phyloP scores from a whole-genome alignment of 2,888 invertebrate species.

The Carpatolechia fugitivella region DNA sequence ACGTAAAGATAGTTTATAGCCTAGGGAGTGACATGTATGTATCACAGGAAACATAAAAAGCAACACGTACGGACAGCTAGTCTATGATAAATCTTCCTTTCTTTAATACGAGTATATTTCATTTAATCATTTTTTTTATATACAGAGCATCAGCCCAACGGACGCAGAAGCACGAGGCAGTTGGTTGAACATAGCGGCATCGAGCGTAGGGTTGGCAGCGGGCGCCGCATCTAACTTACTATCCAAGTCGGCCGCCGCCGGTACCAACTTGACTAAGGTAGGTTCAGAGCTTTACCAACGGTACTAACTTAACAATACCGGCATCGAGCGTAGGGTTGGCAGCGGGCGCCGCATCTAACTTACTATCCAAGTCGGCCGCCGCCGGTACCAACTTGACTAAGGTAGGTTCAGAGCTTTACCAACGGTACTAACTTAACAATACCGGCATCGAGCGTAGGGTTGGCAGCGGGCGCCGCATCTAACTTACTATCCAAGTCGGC shows the following conservation, averaged over 20 bases:
- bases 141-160: slow-evolving; percentile 66
- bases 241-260: slow-evolving; percentile 66
- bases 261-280: slow-evolving; percentile 72
- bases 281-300: no score
- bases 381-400: slow-evolving; percentile 71
- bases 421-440: slow-evolving; percentile 38
- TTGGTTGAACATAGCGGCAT: slow-evolving; percentile 79
- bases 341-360: slow-evolving; percentile 72
- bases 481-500: slow-evolving; percentile 65
- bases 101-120: no score
- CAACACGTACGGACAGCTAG: no score
- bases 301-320: slow-evolving; percentile 45
- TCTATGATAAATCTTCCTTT: no score
- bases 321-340: slow-evolving; percentile 77
- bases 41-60: no score
- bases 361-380: slow-evolving; percentile 66
- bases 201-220: slow-evolving; percentile 75
- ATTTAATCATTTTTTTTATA: no score
- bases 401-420: no score
- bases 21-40: no score
- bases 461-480: slow-evolving; percentile 76
- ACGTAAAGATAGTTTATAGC: no score
- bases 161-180: slow-evolving; percentile 80
- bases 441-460: slow-evolving; percentile 75
- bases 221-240: slow-evolving; percentile 72